A percentile compares a stretch with the other conserved stretches of the same genome.
Conservation (phyloP, 2,888 invertebrate genomes). For the Candidula unifasciata region DNA sequence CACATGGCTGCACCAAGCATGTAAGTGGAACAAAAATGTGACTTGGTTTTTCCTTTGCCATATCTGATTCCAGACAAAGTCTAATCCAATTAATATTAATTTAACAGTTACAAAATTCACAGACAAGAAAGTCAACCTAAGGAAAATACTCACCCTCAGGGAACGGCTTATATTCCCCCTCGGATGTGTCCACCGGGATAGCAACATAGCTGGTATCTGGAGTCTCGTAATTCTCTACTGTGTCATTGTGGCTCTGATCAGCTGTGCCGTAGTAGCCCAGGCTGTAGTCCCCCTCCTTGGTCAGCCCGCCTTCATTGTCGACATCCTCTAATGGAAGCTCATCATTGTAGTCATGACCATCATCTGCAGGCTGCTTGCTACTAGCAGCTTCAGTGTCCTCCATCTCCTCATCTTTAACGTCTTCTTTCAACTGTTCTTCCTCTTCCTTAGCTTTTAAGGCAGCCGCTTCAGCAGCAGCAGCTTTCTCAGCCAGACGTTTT, state of each 20-base stretch:
- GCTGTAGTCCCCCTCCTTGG: constrained; percentile 10
- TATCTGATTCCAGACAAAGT: too few species aligned
- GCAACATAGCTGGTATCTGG: background rate
- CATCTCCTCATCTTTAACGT: background rate
- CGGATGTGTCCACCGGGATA: background rate
- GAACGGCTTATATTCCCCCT: too few species aligned
- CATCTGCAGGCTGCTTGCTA: background rate
- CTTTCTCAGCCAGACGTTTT: constrained; percentile 28
- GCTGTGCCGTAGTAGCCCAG: background rate
- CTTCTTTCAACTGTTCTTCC: constrained; percentile 9
- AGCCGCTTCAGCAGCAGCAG: constrained; percentile 24
- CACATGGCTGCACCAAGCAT: too few species aligned
- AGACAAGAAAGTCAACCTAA: too few species aligned
- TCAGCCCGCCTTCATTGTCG: constrained; percentile 40
- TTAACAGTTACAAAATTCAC: too few species aligned
- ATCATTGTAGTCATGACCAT: constrained; percentile 46
- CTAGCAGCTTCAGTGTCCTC: background rate
- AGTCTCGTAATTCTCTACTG: background rate
- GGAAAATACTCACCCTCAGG: too few species aligned
- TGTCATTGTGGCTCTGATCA: background rate
- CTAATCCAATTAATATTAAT: too few species aligned
- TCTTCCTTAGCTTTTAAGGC: constrained; percentile 35
- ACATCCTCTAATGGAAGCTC: constrained; percentile 35
- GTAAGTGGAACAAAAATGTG: too few species aligned
- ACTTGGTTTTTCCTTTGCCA: too few species aligned